phyloP scores from a whole-genome alignment of 2,113 vertebrate species.

The Gymnobelideus leadbeateri region DNA sequence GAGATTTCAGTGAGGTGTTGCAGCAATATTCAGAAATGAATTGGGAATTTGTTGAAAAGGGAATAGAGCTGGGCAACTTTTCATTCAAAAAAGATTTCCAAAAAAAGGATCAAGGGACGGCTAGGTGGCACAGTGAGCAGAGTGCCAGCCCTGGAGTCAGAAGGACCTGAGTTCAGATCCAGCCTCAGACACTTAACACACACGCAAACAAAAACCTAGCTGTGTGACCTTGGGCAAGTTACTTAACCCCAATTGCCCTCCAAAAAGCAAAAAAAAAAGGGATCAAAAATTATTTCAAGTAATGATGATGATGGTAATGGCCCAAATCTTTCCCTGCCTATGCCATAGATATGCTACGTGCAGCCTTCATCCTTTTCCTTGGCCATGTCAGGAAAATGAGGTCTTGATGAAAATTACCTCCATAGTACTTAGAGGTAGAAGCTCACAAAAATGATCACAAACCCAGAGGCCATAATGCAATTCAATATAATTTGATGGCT shows the following conservation, averaged over 20 bases:
- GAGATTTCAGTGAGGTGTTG: background rate
- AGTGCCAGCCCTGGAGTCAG: no score
- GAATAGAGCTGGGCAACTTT: background rate
- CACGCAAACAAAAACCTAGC: no score
- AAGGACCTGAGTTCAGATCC: no score
- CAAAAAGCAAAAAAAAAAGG: no score
- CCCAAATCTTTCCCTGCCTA: background rate
- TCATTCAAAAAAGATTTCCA: background rate
- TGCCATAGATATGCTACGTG: background rate
- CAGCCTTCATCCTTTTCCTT: background rate
- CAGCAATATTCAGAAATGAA: background rate
- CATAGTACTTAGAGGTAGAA: background rate
- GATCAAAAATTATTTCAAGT: background rate
- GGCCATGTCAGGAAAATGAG: background rate
- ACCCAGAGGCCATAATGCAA: background rate
- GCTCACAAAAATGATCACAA: background rate
- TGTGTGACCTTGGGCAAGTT: no score
- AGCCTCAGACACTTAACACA: no score
- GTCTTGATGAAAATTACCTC: background rate
- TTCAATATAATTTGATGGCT: background rate
- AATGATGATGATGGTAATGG: background rate
- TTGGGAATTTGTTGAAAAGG: background rate
- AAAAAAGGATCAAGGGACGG: background rate
- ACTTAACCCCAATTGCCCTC: no score
- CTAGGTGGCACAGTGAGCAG: no score